Evolutionary conservation across 2,888 invertebrate species (phyloP).

Genomic region (Parapristionchus giblindavisi): DNA sequence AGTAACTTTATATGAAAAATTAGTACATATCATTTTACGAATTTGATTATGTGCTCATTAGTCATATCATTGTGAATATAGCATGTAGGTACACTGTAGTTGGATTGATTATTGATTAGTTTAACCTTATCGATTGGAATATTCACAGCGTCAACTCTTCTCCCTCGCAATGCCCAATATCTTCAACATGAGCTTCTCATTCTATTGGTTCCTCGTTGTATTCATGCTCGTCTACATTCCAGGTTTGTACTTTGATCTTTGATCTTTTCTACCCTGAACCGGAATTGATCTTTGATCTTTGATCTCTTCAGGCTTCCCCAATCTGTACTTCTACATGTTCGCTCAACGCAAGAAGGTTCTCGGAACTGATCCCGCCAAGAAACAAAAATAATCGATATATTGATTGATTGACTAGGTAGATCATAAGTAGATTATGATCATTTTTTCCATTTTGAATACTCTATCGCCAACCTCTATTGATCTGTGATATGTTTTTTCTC

Average conservation of each 20-base stretch:
- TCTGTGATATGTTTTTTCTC: no score
- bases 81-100: no score
- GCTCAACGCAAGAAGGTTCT: slow-evolving; percentile 86
- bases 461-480: no score
- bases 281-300: background rate
- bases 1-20: no score
- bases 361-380: slow-evolving; percentile 70
- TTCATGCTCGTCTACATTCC: slow-evolving; percentile 89
- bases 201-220: slow-evolving; percentile 79
- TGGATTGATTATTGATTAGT: no score
- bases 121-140: no score
- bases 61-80: no score
- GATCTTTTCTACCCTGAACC: background rate
- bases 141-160: slow-evolving; percentile 67
- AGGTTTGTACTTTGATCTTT: slow-evolving; percentile 74
- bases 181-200: slow-evolving; percentile 80
- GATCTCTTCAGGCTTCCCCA: slow-evolving; percentile 82
- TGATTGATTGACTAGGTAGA: no score
- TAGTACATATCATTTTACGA: no score
- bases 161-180: slow-evolving; percentile 79
- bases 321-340: slow-evolving; percentile 90
- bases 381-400: slow-evolving; percentile 42
- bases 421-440: no score
- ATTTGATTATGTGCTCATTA: no score
- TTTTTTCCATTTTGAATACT: no score